A percentile compares a stretch with the other conserved stretches of the same genome.
Conservation (phyloP, 2,113 vertebrate species). For the Cryptomyrus ogoouensis region DNA sequence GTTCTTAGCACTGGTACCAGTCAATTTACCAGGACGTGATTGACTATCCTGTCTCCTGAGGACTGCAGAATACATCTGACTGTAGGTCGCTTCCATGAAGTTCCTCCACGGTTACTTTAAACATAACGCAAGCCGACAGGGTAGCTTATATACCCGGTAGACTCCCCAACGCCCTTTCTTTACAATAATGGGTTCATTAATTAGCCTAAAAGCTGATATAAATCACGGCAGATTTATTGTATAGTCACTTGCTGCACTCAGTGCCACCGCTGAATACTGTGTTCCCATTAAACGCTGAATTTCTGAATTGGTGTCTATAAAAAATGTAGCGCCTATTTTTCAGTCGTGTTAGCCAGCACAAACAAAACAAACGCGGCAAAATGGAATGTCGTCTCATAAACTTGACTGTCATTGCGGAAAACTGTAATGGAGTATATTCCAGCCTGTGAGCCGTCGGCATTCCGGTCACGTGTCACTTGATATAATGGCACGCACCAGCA, state of each 20-base stretch:
- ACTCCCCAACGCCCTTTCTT: constrained; percentile 7
- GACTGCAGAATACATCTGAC: constrained; percentile 37
- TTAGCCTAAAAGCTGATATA: constrained; percentile 33
- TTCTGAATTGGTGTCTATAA: constrained; percentile 60
- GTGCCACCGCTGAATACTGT: constrained; percentile 28
- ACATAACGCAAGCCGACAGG: constrained; percentile 39
- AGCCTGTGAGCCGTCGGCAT: constrained; percentile 49
- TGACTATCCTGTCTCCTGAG: constrained; percentile 37
- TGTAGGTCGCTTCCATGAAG: constrained; percentile 39
- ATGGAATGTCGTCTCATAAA: constrained; percentile 53
- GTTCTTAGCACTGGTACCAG: constrained; percentile 49
- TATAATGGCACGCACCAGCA: constrained; percentile 42
- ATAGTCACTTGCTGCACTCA: constrained; percentile 22
- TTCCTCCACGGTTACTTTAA: constrained; percentile 25
- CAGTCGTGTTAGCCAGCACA: constrained; percentile 52
- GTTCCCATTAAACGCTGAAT: constrained; percentile 55
- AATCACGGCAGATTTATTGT: constrained; percentile 31
- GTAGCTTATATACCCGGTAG: constrained; percentile 35
- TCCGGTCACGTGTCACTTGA: constrained; percentile 47
- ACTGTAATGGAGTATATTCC: constrained; percentile 38
- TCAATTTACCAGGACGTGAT: constrained; percentile 54
- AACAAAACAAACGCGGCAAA: constrained; percentile 32
- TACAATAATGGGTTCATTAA: constrained; percentile 36
- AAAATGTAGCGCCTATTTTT: constrained; percentile 62
- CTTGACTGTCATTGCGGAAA: constrained; percentile 50